Base-by-base conservation (phyloP, 2,113 vertebrate species). In the Chionodraco myersi region DNA sequence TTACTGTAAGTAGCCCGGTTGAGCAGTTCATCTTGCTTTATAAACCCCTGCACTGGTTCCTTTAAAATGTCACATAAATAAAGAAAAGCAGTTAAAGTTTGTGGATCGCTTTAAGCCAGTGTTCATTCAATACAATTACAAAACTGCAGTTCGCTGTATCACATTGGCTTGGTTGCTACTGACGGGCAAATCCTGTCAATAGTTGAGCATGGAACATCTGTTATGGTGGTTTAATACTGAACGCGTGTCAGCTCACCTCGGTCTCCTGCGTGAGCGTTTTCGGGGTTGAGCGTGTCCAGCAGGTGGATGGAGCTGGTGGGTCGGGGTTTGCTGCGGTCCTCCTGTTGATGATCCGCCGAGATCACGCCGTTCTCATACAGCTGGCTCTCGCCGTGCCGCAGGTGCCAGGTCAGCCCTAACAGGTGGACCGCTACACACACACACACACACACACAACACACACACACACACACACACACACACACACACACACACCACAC, bases 371-470 rank as follows among this genome's bases (percentile, higher is more conserved):
- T 99, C 93, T 98, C 98, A 86, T 99, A 99, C 72, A 98, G 96
- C 89, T 97, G 96, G 84, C 96, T 96, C 92, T 97, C 97, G 58
- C 96, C 95, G 64, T 97, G 96, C 86, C 97, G 97, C 71, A 99
- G 96, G 72, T 99, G 98, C 98, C 97, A 99, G 86, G 97, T 99
- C 95, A 99, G 95, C 92, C 97, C 98, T 90, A 98, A 97, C 96
- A 99, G 96, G 95, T 99, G 98, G 83, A 99, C 97, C 93, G 96
- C 98, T 99, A 92, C 91, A 93, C 94, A 71, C 51, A 94, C 93
- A 76, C 71, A 58, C 72, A 52, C 54, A 72, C 30, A 30, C 30
- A 30, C 30, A 30, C 30, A 3, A 30, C 30, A 30, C 30, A 30
- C 30, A 30, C 30, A 76, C 71, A 57, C 72, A 92, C 91, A 93